A percentile compares a stretch with the other conserved stretches of the same genome.
These are phyloP conservation scores for Pangasius macronema DNA, from an alignment of 2,797 vertebrate species.

Conservation along the genomic window DNA sequence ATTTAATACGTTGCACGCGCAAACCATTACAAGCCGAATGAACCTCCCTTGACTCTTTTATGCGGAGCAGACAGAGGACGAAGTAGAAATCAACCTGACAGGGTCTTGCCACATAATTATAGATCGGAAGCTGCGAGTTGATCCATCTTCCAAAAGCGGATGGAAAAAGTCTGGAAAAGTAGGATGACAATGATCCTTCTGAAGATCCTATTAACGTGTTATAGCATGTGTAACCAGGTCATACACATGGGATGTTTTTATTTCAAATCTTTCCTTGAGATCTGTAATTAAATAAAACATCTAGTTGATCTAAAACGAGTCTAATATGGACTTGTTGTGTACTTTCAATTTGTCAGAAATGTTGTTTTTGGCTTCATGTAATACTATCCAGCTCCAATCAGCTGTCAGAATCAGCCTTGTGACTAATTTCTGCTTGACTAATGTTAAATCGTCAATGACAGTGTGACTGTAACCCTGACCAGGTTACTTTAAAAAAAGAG, in stretches of 20 bases:
- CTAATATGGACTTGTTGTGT: background rate
- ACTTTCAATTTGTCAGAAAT: background rate
- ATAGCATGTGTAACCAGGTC: background rate
- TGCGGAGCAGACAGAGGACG: background rate
- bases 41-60: conserved; percentile 6
- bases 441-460: background rate
- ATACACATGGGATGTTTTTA: background rate
- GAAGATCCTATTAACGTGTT: background rate
- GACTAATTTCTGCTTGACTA: background rate
- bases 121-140: background rate
- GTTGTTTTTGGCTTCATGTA: background rate
- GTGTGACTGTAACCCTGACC: background rate
- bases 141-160: conserved; percentile 9
- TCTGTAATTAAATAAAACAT: background rate
- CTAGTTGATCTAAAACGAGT: background rate
- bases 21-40: background rate
- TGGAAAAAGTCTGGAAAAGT: conserved; percentile 13
- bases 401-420: background rate
- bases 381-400: background rate
- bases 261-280: background rate
- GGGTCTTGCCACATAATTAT: conserved; percentile 47
- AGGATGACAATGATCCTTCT: background rate
- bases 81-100: conserved; percentile 10
- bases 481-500: background rate
- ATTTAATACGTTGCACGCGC: background rate